Conservation (phyloP, 2,888 invertebrate genomes). For the Lathronympha strigana region DNA sequence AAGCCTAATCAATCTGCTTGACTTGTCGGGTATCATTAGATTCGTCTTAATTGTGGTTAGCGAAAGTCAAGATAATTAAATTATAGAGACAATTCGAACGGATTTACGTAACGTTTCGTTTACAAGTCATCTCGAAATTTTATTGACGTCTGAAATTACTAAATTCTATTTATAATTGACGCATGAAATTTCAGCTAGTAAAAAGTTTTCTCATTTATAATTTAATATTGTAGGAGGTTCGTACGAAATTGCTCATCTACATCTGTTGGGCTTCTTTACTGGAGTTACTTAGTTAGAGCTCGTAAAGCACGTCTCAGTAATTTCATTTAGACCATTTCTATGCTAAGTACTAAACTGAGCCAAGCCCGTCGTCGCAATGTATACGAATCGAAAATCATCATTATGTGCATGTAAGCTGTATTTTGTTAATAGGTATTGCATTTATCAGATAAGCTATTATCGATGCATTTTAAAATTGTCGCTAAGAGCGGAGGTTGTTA, state of each 20-base stretch:
- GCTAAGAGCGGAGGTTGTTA: neutral
- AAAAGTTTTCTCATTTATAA: conserved; percentile 41
- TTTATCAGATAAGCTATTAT: conserved; percentile 13
- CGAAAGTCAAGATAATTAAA: too few species aligned
- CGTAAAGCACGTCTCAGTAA: conserved; percentile 31
- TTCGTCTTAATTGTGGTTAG: neutral
- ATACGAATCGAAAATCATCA: conserved; percentile 11
- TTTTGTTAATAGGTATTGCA: conserved; percentile 1
- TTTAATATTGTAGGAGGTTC: conserved; percentile 41
- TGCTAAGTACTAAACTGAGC: conserved; percentile 13
- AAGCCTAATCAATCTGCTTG: too few species aligned
- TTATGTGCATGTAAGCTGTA: neutral
- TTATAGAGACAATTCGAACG: too few species aligned
- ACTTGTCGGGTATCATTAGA: too few species aligned
- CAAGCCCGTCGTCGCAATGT: conserved; percentile 14
- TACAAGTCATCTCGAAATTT: neutral
- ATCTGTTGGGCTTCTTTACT: conserved; percentile 44
- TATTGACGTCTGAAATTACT: too few species aligned
- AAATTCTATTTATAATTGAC: neutral
- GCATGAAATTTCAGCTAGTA: neutral
- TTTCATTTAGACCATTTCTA: conserved; percentile 27
- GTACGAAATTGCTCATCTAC: conserved; percentile 44
- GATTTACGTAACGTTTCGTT: too few species aligned
- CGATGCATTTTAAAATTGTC: conserved; percentile 11
- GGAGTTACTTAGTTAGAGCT: conserved; percentile 25